Evolutionary conservation across 2,113 vertebrate species (phyloP).

Genomic region (Anser cygnoides): DNA sequence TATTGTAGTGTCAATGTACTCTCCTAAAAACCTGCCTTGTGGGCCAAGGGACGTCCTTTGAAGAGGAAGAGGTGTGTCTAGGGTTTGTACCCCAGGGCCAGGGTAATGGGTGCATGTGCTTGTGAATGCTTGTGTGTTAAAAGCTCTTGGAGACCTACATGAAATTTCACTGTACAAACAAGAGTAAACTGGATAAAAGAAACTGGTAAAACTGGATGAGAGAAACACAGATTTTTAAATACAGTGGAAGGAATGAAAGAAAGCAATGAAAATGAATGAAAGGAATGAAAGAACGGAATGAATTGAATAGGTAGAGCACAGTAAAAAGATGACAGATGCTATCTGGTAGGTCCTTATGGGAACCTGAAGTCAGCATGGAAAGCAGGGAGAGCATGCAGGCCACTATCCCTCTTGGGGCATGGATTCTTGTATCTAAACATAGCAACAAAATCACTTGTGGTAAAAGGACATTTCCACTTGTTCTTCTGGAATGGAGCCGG

Average conservation of each 20-base stretch:
- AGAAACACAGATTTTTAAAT: neutral
- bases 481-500: neutral
- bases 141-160: neutral
- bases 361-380: neutral
- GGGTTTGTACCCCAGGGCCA: neutral
- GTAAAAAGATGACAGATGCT: neutral
- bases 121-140: neutral
- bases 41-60: neutral
- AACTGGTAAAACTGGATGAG: neutral
- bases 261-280: neutral
- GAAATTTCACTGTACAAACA: neutral
- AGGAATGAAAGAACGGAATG: neutral
- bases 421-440: neutral
- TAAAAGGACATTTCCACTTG: neutral
- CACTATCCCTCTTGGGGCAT: neutral
- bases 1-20: neutral
- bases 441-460: neutral
- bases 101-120: accelerated
- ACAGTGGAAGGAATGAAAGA: neutral
- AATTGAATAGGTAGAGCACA: neutral
- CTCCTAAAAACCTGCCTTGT: neutral
- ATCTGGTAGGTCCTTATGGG: neutral
- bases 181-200: neutral
- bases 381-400: neutral
- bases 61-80: neutral